phyloP scores from a whole-genome alignment of 2,888 invertebrate species.

The Lithosia quadra region DNA sequence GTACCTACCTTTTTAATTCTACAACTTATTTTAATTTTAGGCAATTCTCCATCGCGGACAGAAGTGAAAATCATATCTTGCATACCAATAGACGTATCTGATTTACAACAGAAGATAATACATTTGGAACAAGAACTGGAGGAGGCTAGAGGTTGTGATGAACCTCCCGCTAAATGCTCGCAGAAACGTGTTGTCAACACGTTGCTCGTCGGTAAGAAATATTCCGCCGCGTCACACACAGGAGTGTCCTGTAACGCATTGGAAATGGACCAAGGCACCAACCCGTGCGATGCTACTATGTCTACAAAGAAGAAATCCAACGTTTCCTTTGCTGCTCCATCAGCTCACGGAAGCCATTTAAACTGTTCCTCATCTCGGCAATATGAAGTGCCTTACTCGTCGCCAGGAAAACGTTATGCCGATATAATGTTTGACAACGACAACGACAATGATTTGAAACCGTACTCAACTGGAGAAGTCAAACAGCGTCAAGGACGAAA shows the following conservation, averaged over 20 bases:
- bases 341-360: background rate
- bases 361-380: conserved; percentile 5
- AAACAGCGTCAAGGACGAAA: conserved; percentile 31
- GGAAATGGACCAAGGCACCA: conserved; percentile 21
- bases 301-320: conserved; percentile 33
- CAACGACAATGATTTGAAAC: conserved; percentile 11
- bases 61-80: conserved; percentile 84
- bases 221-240: conserved; percentile 7
- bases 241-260: conserved; percentile 27
- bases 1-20: too few species aligned
- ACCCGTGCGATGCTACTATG: background rate
- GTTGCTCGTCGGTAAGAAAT: background rate
- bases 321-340: conserved; percentile 29
- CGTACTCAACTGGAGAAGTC: conserved; percentile 16
- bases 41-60: conserved; percentile 78
- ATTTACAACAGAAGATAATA: conserved; percentile 75
- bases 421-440: conserved; percentile 6
- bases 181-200: conserved; percentile 14
- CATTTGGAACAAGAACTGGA: conserved; percentile 68
- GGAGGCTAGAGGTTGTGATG: conserved; percentile 9
- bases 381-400: background rate
- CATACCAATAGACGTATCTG: conserved; percentile 81
- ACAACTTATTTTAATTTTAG: conserved; percentile 54
- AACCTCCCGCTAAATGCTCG: background rate
- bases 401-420: background rate